A percentile compares a stretch with the other conserved stretches of the same genome.
Evolutionary conservation across 2,797 vertebrate genomes (phyloP).

Genomic region (Acanthurus tractus): DNA sequence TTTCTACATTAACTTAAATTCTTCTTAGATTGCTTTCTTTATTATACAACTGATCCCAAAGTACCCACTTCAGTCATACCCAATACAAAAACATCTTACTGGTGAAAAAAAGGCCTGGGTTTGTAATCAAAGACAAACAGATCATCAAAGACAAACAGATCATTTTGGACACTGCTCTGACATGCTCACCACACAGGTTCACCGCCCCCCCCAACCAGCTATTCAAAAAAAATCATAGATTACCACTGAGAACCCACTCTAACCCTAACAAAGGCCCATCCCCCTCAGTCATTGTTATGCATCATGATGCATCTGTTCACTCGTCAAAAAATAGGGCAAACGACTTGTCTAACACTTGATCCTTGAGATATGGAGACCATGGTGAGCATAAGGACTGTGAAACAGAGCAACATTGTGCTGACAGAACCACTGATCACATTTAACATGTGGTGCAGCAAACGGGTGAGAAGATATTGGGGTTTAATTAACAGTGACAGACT

Average conservation of each 20-base stretch:
- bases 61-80: no score
- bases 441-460: conserved; percentile 59
- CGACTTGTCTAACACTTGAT: conserved; percentile 38
- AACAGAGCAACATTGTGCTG: conserved; percentile 57
- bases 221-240: no score
- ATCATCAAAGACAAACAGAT: no score
- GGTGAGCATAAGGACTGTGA: conserved; percentile 49
- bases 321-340: conserved; percentile 47
- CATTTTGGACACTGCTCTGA: no score
- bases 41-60: no score
- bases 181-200: no score
- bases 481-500: conserved; percentile 80
- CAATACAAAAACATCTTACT: no score
- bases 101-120: no score
- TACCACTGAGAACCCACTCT: conserved; percentile 1
- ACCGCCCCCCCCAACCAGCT: no score
- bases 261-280: conserved; percentile 18
- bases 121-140: no score
- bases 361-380: conserved; percentile 21
- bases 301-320: conserved; percentile 31
- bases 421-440: conserved; percentile 69
- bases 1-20: no score
- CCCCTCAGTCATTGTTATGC: conserved; percentile 31
- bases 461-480: conserved; percentile 51
- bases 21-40: no score